Evolutionary conservation across 2,113 vertebrate genomes (phyloP).

Genomic region (Caracal caracal): DNA sequence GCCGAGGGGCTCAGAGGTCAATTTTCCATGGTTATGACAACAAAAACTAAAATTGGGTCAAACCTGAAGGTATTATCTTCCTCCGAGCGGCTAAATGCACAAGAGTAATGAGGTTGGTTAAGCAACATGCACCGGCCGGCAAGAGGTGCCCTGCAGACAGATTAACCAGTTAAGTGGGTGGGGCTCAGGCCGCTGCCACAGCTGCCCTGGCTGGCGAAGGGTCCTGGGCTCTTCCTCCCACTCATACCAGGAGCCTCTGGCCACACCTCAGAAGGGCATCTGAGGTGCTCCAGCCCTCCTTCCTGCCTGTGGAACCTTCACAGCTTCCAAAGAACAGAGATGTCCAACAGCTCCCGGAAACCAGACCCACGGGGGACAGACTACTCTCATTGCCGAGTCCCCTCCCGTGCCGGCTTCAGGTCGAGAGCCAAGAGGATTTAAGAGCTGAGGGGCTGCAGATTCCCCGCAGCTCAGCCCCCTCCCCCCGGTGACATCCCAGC

Average conservation of each 20-base stretch:
- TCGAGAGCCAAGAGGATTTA: too few relatives aligned
- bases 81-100: slow-evolving; percentile 84
- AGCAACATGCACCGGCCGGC: slow-evolving; percentile 78
- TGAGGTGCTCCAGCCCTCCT: background rate
- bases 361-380: background rate
- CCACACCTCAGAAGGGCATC: background rate
- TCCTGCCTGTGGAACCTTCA: background rate
- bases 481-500: background rate
- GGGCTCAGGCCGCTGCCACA: slow-evolving; percentile 53
- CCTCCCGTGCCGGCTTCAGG: fast-evolving
- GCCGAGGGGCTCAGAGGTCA: slow-evolving; percentile 85
- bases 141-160: slow-evolving; percentile 71
- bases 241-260: background rate
- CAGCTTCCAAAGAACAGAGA: background rate
- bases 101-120: slow-evolving; percentile 87
- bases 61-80: slow-evolving; percentile 87
- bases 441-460: too few relatives aligned
- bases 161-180: slow-evolving; percentile 75
- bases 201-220: background rate
- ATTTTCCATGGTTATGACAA: slow-evolving; percentile 86
- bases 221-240: slow-evolving; percentile 37
- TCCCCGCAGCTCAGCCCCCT: background rate
- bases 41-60: slow-evolving; percentile 88
- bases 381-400: background rate
- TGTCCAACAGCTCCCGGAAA: background rate